A percentile compares a stretch with the other conserved stretches of the same genome.
These are phyloP conservation scores for Phortica okadai DNA, from an alignment of 2,888 invertebrate genomes.

Conservation along the genomic window DNA sequence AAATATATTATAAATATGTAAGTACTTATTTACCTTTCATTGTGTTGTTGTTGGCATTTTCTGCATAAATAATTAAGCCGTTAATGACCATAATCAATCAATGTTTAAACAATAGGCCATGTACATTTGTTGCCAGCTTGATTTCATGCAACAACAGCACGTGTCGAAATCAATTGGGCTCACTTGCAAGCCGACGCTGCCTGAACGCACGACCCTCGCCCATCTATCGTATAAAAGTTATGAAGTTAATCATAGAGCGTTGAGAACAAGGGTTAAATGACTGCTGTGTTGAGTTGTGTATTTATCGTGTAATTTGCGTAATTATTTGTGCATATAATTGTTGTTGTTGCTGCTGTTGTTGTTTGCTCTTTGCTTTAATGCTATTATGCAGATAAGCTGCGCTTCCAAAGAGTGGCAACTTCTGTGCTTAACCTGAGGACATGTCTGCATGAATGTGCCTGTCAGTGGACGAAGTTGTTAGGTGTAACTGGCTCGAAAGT, in stretches of 20 bases:
- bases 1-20: neutral
- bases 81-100: neutral
- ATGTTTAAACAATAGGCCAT: neutral
- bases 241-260: neutral
- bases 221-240: no score
- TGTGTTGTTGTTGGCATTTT: neutral
- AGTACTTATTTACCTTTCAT: neutral
- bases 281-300: neutral
- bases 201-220: neutral
- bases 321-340: constrained; percentile 24
- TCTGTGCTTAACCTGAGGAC: no score
- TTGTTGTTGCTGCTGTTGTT: neutral
- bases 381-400: neutral
- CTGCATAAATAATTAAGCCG: neutral
- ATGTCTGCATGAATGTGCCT: neutral
- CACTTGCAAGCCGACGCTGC: neutral
- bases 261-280: neutral
- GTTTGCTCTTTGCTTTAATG: neutral
- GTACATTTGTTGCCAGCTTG: neutral
- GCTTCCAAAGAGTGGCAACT: neutral
- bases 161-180: neutral
- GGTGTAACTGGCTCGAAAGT: neutral
- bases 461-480: neutral
- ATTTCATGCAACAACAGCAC: neutral
- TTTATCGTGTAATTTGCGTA: constrained; percentile 8